Percentiles rank a stretch among this genome's conserved stretches.
phyloP scores from a whole-genome alignment of 2,888 invertebrate genomes.

The Acanthococcus lagerstroemiae region DNA sequence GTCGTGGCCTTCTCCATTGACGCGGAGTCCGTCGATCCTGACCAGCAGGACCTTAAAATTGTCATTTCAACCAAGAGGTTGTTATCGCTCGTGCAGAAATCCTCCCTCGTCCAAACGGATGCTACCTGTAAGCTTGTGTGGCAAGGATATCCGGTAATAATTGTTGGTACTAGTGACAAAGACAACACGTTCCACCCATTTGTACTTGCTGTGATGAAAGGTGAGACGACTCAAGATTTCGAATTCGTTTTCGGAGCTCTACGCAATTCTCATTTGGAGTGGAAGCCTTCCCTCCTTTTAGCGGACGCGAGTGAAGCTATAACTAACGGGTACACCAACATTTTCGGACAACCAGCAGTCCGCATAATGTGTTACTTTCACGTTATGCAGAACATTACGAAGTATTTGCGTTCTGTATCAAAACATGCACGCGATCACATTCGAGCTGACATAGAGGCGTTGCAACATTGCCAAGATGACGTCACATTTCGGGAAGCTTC shows the following conservation, averaged over 20 bases:
- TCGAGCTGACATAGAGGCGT: too few species aligned
- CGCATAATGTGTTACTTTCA: slow-evolving; percentile 30
- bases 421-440: too few species aligned
- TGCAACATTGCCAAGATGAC: too few species aligned
- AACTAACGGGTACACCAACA: slow-evolving; percentile 16
- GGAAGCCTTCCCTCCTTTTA: slow-evolving; percentile 8
- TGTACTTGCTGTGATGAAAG: slow-evolving; percentile 21
- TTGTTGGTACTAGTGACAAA: slow-evolving; percentile 22
- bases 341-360: slow-evolving; percentile 14
- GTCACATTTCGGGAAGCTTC: too few species aligned
- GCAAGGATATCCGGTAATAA: too few species aligned
- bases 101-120: neutral
- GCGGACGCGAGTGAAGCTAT: slow-evolving; percentile 28
- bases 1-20: too few species aligned
- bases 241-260: neutral
- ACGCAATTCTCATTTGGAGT: neutral
- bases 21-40: slow-evolving; percentile 15
- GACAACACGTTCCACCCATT: slow-evolving; percentile 17
- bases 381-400: slow-evolving; percentile 23
- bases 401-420: slow-evolving; percentile 17
- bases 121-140: neutral
- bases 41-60: slow-evolving; percentile 27
- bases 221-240: slow-evolving; percentile 22
- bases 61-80: slow-evolving; percentile 20
- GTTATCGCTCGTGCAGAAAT: neutral